Base-by-base conservation (phyloP, 2,113 vertebrate species). In the Halcyon senegalensis region DNA sequence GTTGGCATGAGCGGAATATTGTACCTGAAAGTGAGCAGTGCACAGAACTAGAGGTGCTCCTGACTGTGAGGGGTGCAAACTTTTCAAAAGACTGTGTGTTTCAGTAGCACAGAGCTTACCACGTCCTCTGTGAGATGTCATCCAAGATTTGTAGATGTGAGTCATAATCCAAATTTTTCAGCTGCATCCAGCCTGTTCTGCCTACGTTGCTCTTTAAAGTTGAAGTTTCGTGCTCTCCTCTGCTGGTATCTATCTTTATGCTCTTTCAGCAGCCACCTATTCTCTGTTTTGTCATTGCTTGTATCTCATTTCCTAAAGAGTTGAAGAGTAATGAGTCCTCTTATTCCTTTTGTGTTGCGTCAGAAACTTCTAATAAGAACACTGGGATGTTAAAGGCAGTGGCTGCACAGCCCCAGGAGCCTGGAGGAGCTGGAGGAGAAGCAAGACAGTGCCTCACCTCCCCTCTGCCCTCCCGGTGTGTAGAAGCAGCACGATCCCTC, bases 151-250 rank as follows among this genome's bases (percentile, higher is more conserved):
- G 50, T 37, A 69, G 58, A 21, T 66, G 53, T 95, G 93, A 96
- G 53, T 95, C 94, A 95, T n/a, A 78, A 76, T 78, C 75, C 77
- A 55, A 41, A 37, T 3, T 66, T 55, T 87, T 84, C 94, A 91
- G 66, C 91, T 80, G 74, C 66, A 94, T 76, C 74, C 81, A 87
- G 48, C 7, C 41, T 87, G 69, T 20, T 94, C 94, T 95, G 74
- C 93, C 84, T 62, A 95, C 15, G 0, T 23, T 59, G 50, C 48
- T 95, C 78, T 62, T 91, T 51, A 81, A 92, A 89, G 84, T 11
- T 5, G 2, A 87, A 62, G 30, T 39, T 93, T 62, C 48, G 66
- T 13, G 21, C 35, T 93, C 39, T 79, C 30, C 58, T 90, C 62
- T 91, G 89, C 62, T 1, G 2, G 24, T 41, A 72, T 79, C 53